Base-by-base conservation (phyloP, 2,113 vertebrate genomes). In the Oenanthe melanoleuca region DNA sequence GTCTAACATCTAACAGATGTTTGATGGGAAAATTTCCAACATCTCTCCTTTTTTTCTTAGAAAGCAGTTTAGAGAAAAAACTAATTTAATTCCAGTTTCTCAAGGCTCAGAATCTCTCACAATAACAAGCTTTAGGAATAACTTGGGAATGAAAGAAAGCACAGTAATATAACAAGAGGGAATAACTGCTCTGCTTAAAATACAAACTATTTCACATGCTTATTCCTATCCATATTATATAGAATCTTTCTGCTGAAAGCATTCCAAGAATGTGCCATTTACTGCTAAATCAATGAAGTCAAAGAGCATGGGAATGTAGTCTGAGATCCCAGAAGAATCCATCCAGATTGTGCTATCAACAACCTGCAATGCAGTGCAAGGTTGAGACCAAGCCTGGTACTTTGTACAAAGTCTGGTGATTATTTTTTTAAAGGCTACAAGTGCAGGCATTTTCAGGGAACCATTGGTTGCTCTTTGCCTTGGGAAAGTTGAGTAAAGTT, bases 291-390 rank as follows among this genome's bases (percentile, higher is more conserved):
- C 96, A 95, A 49, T 73, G 88, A 95, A 97, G 97, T 94, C 97
- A 98, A 96, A 98, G 98, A 97, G 97, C 97, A 97, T 98, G 98
- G 96, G 97, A 98, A 97, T 86, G 77, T 78, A 86, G 93, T 79
- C 52, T 45, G 53, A 77, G 59, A 70, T 95, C 93, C 96, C 92
- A 45, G 79, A 96, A 97, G 96, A 95, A 95, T 80, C 88, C 66
- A 34, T 81, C 37, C 78, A 94, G 71, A 89, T 55, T 60, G 66
- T 3, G 21, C 88, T 94, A 82, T 44, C 93, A 87, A 91, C 79
- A 79, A 95, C 81, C 89, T 86, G 86, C 65, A 84, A 63, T 61
- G 71, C 14, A 73, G 59, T 74, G 74, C 65, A 90, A 96, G 79
- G 79, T 88, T 74, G 92, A 89, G 73, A 55, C 72, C 13, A 34